A percentile compares a stretch with the other conserved stretches of the same genome.
Evolutionary conservation across 2,888 invertebrate genomes (phyloP).

Genomic region (Nemotelus nigrinus): DNA sequence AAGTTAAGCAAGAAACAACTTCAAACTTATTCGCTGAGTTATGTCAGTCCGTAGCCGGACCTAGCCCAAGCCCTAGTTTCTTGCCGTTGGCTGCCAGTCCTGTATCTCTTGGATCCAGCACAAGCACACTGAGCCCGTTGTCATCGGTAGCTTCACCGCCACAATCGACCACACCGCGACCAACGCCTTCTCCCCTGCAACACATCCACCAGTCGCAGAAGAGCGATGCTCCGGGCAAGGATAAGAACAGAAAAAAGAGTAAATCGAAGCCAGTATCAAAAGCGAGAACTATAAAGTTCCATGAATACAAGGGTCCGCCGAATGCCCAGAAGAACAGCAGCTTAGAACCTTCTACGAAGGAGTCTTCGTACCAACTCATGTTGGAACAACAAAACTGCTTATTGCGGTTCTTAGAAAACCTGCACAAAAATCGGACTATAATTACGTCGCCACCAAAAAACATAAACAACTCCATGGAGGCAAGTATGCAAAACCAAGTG

Average conservation of each 20-base stretch:
- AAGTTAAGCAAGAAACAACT: slow-evolving; percentile 62
- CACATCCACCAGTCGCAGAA: slow-evolving; percentile 59
- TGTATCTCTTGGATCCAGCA: slow-evolving; percentile 70
- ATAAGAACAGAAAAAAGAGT: slow-evolving; percentile 83
- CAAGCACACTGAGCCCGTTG: slow-evolving; percentile 74
- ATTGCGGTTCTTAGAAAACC: slow-evolving; percentile 83
- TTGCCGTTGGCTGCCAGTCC: slow-evolving; percentile 67
- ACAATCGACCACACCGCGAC: slow-evolving; percentile 67
- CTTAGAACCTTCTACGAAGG: slow-evolving; percentile 66
- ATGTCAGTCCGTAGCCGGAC: slow-evolving; percentile 68
- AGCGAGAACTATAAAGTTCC: slow-evolving; percentile 92
- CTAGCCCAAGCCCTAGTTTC: slow-evolving; percentile 64
- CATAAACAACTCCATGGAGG: slow-evolving; percentile 48
- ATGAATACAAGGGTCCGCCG: slow-evolving; percentile 95
- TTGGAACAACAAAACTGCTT: slow-evolving; percentile 91
- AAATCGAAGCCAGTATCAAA: slow-evolving; percentile 85
- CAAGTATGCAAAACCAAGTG: slow-evolving; percentile 36
- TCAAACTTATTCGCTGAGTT: slow-evolving; percentile 69
- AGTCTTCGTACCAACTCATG: slow-evolving; percentile 90
- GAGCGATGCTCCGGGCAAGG: slow-evolving; percentile 75
- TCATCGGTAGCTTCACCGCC: slow-evolving; percentile 74
- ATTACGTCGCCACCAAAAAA: slow-evolving; percentile 76
- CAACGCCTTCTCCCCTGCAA: slow-evolving; percentile 64
- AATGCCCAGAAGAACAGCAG: slow-evolving; percentile 77
- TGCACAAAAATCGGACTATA: slow-evolving; percentile 85